Conservation (phyloP, 2,113 vertebrate species). For the Tiliqua scincoides region DNA sequence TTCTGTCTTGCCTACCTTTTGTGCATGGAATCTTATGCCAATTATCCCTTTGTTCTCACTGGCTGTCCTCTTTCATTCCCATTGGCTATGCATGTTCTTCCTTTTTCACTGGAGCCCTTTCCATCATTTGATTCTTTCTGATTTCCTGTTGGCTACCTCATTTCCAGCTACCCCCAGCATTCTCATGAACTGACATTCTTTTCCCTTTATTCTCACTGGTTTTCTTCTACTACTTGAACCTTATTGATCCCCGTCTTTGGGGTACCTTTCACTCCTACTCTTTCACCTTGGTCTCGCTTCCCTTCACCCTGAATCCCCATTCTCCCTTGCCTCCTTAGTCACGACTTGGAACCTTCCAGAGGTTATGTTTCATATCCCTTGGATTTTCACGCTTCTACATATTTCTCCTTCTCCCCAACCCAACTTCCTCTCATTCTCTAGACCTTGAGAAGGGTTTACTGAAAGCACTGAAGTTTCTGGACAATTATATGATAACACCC, state of each 20-base stretch:
- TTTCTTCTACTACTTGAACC: background rate
- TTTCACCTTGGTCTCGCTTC: background rate
- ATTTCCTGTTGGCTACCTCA: background rate
- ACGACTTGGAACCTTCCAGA: background rate
- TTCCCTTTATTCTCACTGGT: background rate
- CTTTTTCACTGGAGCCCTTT: background rate
- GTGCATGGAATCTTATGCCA: no score
- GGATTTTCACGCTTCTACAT: background rate
- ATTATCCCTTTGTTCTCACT: background rate
- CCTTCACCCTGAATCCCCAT: background rate
- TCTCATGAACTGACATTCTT: background rate
- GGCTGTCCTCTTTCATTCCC: background rate
- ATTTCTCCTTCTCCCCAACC: background rate
- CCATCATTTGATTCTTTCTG: background rate
- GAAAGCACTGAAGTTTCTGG: slow-evolving; percentile 87
- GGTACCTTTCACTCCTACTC: background rate
- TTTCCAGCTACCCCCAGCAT: background rate
- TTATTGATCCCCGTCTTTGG: no score
- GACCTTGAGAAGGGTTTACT: slow-evolving; percentile 89
- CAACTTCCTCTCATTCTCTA: slow-evolving; percentile 49
- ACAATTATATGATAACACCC: slow-evolving; percentile 82
- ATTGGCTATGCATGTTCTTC: background rate
- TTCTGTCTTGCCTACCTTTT: background rate
- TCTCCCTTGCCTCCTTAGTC: background rate
- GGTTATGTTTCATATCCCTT: background rate